These are phyloP conservation scores for Boloria selene DNA, from an alignment of 2,888 invertebrate genomes.

Conservation along the genomic window DNA sequence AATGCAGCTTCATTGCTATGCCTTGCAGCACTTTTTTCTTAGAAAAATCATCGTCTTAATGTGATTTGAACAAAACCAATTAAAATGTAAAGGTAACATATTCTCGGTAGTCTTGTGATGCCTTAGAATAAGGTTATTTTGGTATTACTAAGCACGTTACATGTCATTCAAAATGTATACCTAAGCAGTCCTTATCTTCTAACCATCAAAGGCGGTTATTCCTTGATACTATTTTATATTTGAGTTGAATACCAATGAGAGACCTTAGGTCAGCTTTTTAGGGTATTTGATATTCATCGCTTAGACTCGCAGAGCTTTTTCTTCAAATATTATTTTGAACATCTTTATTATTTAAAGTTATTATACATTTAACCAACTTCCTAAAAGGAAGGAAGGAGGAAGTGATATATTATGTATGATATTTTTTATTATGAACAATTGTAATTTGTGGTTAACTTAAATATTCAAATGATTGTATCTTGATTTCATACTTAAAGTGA, in stretches of 20 bases:
- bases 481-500: too few relatives aligned
- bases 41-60: neutral
- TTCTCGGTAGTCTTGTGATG: slow-evolving; percentile 18
- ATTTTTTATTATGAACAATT: too few relatives aligned
- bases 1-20: too few relatives aligned
- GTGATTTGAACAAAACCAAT: slow-evolving; percentile 10
- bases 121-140: slow-evolving; percentile 28
- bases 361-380: too few relatives aligned
- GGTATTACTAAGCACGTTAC: slow-evolving; percentile 14
- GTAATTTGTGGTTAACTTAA: too few relatives aligned
- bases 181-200: slow-evolving; percentile 9
- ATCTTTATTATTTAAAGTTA: too few relatives aligned
- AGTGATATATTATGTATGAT: too few relatives aligned
- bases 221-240: neutral
- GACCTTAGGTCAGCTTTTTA: slow-evolving; percentile 30
- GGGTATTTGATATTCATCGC: slow-evolving; percentile 8
- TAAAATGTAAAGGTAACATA: slow-evolving; percentile 14
- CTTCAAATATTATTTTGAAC: too few relatives aligned
- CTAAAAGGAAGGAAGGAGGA: too few relatives aligned
- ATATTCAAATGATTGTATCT: too few relatives aligned
- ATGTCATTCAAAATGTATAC: neutral
- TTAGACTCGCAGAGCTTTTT: neutral
- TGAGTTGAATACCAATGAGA: slow-evolving; percentile 35
- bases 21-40: neutral
- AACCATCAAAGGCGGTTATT: neutral